These are phyloP conservation scores for Cerastis leucographa DNA, from an alignment of 2,888 invertebrate species.

Conservation along the genomic window DNA sequence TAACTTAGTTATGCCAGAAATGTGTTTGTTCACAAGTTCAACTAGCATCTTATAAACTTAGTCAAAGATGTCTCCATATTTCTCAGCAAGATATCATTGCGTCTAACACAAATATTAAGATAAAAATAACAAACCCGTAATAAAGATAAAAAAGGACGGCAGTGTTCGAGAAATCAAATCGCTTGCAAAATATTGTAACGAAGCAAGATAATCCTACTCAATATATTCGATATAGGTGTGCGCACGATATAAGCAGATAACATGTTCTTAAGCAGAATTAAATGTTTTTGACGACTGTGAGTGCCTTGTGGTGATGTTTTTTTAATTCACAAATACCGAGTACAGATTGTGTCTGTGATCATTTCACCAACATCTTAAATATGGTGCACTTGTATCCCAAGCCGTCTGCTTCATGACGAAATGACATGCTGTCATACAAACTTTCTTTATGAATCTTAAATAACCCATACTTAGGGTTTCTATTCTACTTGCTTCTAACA, in stretches of 20 bases:
- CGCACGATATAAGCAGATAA: slow-evolving; percentile 34
- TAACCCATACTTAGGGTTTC: not conserved
- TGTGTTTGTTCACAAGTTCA: not conserved
- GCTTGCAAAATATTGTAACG: slow-evolving; percentile 36
- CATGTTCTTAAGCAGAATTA: slow-evolving; percentile 8
- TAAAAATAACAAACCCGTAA: not conserved
- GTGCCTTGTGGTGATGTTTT: not conserved
- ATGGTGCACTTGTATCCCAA: not conserved
- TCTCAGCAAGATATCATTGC: not conserved
- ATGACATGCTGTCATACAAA: not conserved
- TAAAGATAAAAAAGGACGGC: not conserved
- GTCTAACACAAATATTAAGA: not conserved
- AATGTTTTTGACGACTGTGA: not conserved
- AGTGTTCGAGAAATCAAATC: slow-evolving; percentile 29
- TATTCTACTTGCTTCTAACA: not conserved
- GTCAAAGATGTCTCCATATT: not conserved
- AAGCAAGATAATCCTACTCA: slow-evolving; percentile 40
- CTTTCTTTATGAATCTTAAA: not conserved
- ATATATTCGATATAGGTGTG: slow-evolving; percentile 3
- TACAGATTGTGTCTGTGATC: not conserved
- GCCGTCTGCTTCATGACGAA: too few relatives aligned
- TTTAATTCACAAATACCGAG: not conserved
- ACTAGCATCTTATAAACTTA: not conserved
- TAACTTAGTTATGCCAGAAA: not conserved
- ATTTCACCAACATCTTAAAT: not conserved